phyloP scores from a whole-genome alignment of 2,797 vertebrate genomes.

The Gymnothorax reevesii region DNA sequence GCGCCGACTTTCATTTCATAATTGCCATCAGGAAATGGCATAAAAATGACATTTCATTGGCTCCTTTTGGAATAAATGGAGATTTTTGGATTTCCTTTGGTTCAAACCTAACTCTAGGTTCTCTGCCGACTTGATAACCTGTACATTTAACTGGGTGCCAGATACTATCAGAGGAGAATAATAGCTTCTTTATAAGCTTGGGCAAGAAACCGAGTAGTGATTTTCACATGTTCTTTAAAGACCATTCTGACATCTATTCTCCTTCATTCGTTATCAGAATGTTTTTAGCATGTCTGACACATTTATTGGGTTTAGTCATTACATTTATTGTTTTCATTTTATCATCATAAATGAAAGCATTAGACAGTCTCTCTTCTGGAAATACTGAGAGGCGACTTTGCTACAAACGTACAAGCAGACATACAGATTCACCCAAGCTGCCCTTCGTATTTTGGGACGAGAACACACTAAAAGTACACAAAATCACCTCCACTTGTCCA shows the following conservation, averaged over 20 bases:
- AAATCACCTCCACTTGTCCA: neutral
- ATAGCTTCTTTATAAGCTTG: neutral
- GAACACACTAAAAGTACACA: neutral
- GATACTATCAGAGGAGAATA: neutral
- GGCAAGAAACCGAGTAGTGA: neutral
- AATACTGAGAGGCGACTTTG: neutral
- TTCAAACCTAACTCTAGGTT: neutral
- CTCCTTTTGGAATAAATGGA: neutral
- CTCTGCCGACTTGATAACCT: neutral
- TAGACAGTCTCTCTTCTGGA: neutral
- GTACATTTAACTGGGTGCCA: neutral
- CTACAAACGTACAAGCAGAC: neutral
- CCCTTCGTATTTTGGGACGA: neutral
- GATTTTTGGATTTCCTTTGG: neutral
- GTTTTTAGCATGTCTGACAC: neutral
- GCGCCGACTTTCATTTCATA: neutral
- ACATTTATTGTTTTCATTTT: neutral
- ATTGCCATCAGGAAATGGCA: neutral
- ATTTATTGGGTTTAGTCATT: neutral
- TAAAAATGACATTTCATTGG: neutral
- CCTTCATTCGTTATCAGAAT: neutral
- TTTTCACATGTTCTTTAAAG: neutral
- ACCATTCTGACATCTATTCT: neutral
- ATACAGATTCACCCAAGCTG: neutral
- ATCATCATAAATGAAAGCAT: neutral